Evolutionary conservation across 2,113 vertebrate genomes (phyloP).

Genomic region (Probosciger aterrimus): DNA sequence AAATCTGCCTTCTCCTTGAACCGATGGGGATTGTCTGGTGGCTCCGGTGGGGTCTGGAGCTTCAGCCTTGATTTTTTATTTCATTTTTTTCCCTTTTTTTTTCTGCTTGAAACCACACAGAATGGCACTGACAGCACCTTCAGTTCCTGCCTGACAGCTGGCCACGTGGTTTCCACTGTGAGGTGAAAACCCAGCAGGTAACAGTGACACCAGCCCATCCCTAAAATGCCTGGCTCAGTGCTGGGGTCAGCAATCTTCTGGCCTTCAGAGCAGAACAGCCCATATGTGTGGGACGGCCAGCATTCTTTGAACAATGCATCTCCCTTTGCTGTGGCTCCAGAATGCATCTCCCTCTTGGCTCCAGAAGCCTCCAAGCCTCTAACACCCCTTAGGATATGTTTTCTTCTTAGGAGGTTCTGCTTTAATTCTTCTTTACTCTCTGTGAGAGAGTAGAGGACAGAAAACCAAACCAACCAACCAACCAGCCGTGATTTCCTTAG

Average conservation of each 20-base stretch:
- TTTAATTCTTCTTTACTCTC: background rate
- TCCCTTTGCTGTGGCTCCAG: background rate
- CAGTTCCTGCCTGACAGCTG: background rate
- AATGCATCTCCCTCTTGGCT: background rate
- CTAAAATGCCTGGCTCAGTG: background rate
- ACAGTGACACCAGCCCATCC: background rate
- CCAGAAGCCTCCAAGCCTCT: background rate
- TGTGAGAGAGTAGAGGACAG: background rate
- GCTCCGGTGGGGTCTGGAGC: background rate
- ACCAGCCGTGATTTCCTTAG: background rate
- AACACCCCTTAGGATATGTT: accelerated
- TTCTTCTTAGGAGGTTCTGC: background rate
- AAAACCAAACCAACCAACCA: background rate
- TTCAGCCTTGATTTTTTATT: background rate
- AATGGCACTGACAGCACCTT: background rate
- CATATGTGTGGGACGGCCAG: accelerated
- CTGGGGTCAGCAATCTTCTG: accelerated
- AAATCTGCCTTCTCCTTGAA: background rate
- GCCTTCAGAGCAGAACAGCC: accelerated
- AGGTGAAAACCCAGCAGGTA: background rate
- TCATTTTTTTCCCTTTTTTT: no score
- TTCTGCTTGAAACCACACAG: background rate
- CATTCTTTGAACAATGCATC: background rate
- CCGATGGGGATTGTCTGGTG: background rate
- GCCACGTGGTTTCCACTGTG: accelerated